Percentiles rank a stretch among this genome's conserved stretches.
phyloP scores from a whole-genome alignment of 2,888 invertebrate genomes.

The Rotaria sp. region DNA sequence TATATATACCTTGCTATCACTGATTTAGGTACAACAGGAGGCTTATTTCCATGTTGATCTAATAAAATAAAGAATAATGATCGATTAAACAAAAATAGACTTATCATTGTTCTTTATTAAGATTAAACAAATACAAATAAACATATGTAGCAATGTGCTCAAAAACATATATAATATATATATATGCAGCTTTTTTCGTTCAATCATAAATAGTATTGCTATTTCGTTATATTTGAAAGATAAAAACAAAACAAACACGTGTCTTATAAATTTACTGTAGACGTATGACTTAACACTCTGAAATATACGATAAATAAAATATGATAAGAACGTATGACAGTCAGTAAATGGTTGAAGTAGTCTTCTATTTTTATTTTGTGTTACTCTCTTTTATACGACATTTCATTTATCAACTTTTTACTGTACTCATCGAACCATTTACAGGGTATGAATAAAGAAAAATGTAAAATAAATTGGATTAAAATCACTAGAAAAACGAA shows the following conservation, averaged over 20 bases:
- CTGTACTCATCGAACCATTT: background rate
- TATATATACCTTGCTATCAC: background rate
- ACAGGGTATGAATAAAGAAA: background rate
- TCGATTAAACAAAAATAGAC: background rate
- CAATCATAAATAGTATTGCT: background rate
- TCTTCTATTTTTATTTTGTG: too few relatives aligned
- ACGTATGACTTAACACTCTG: background rate
- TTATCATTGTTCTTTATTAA: background rate
- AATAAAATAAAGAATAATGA: background rate
- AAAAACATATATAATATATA: background rate
- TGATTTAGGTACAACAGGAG: background rate
- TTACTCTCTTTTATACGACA: background rate
- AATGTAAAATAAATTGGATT: background rate
- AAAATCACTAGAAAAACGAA: background rate
- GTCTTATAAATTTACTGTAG: background rate
- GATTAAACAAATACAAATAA: background rate
- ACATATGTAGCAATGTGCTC: background rate
- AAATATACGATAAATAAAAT: background rate
- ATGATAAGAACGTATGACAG: background rate
- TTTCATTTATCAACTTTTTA: background rate
- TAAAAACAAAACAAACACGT: too few relatives aligned
- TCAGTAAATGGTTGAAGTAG: background rate
- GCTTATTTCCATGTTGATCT: background rate
- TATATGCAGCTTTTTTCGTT: background rate
- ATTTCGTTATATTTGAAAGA: too few relatives aligned